These are phyloP conservation scores for Falco concolor DNA, from an alignment of 2,797 vertebrate species.

Conservation along the genomic window DNA sequence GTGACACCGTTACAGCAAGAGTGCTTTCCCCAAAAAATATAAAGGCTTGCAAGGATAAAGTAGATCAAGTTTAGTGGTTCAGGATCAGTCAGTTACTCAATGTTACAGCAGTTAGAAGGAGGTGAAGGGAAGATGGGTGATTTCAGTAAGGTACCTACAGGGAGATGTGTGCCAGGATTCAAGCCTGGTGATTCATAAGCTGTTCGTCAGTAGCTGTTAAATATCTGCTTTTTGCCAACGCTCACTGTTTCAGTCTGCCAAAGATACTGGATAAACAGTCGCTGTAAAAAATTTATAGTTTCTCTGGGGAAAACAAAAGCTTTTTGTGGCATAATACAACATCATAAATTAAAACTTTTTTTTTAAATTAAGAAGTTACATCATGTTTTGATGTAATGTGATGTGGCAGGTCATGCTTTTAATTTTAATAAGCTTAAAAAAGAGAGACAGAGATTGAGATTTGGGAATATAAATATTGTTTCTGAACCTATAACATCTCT, in stretches of 20 bases:
- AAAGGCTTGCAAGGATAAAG: neutral
- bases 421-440: slow-evolving; percentile 49
- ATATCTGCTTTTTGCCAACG: slow-evolving; percentile 52
- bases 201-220: slow-evolving; percentile 36
- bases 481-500: neutral
- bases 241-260: slow-evolving; percentile 45
- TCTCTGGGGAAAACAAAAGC: slow-evolving; percentile 65
- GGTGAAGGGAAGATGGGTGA: neutral
- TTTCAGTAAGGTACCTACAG: neutral
- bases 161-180: neutral
- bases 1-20: neutral
- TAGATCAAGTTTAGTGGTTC: neutral
- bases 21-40: neutral
- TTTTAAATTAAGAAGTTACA: slow-evolving; percentile 59
- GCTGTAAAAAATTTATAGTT: slow-evolving; percentile 64
- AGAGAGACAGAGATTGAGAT: neutral
- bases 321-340: slow-evolving; percentile 56
- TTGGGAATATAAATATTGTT: neutral
- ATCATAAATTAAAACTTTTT: slow-evolving; percentile 66
- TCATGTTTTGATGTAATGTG: slow-evolving; percentile 69
- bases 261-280: slow-evolving; percentile 55
- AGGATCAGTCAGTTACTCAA: neutral
- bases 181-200: slow-evolving; percentile 27
- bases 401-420: slow-evolving; percentile 64
- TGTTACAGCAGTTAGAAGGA: neutral